Conservation (phyloP, 2,113 vertebrate species). For the Potamarius usumacintae region DNA sequence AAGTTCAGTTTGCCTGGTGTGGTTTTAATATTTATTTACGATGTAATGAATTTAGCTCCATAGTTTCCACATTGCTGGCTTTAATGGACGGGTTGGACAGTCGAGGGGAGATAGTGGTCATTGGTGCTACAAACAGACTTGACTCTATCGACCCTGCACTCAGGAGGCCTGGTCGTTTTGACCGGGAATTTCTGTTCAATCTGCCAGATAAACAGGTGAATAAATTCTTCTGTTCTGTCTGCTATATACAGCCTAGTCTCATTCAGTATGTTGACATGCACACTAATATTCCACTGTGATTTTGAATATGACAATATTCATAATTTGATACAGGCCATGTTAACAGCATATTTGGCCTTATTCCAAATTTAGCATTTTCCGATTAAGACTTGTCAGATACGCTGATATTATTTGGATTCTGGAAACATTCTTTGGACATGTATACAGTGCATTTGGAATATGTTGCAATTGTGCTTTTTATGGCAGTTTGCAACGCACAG, state of each 20-base stretch:
- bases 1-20: neutral
- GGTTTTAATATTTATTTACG: neutral
- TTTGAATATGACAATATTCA: no score
- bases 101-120: slow-evolving; percentile 97
- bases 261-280: no score
- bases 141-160: slow-evolving; percentile 99
- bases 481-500: no score
- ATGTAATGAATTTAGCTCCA: slow-evolving; percentile 77
- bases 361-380: no score
- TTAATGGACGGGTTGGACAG: slow-evolving; percentile 99
- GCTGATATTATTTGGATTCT: no score
- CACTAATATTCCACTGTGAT: no score
- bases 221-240: neutral
- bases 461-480: no score
- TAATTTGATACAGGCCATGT: no score
- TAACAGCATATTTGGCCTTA: no score
- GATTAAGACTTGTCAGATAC: no score
- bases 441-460: no score
- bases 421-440: no score
- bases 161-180: slow-evolving; percentile 98
- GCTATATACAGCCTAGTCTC: neutral
- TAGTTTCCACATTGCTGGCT: slow-evolving; percentile 96
- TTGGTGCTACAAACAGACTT: slow-evolving; percentile 99
- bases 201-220: slow-evolving; percentile 93
- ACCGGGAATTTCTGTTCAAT: slow-evolving; percentile 99